Percentiles rank a stretch among this genome's conserved stretches.
Conservation (phyloP, 35 echinoderm and acorn worm genomes). For the Ptychodera flava region DNA sequence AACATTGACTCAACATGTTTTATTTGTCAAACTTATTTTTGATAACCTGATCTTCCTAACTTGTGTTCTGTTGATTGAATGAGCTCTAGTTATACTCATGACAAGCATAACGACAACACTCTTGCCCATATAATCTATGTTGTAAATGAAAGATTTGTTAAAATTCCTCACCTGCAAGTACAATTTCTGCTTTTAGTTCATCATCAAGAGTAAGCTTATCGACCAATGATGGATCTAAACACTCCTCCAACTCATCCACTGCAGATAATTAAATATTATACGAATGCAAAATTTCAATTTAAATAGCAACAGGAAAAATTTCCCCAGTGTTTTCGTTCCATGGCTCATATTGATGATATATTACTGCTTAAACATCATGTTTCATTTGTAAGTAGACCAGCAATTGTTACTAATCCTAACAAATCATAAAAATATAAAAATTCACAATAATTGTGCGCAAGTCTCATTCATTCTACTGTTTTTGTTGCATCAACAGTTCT, state of each 20-base stretch:
- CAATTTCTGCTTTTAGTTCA: slow-evolving; percentile 73
- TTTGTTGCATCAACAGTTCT: too few relatives aligned
- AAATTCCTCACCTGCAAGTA: slow-evolving; percentile 90
- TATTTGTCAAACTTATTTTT: too few relatives aligned
- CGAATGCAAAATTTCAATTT: not conserved
- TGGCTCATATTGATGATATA: not conserved
- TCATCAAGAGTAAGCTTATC: slow-evolving; percentile 57
- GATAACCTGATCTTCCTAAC: too few relatives aligned
- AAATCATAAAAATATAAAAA: not conserved
- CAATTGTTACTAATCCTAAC: not conserved
- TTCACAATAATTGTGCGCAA: not conserved
- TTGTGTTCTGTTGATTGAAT: too few relatives aligned
- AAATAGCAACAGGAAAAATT: not conserved
- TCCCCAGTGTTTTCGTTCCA: not conserved
- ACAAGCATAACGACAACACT: too few relatives aligned
- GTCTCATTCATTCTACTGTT: too few relatives aligned
- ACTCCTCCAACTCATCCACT: slow-evolving; percentile 85
- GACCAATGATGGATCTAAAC: slow-evolving; percentile 58
- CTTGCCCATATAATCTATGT: too few relatives aligned
- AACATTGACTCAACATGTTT: too few relatives aligned
- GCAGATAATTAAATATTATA: slow-evolving; percentile 11
- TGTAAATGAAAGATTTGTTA: too few relatives aligned
- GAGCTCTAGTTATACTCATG: too few relatives aligned
- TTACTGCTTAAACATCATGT: not conserved
- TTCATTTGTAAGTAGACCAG: not conserved